Conservation (phyloP, 23 tunicate genomes). For the Ciona savignyi region DNA sequence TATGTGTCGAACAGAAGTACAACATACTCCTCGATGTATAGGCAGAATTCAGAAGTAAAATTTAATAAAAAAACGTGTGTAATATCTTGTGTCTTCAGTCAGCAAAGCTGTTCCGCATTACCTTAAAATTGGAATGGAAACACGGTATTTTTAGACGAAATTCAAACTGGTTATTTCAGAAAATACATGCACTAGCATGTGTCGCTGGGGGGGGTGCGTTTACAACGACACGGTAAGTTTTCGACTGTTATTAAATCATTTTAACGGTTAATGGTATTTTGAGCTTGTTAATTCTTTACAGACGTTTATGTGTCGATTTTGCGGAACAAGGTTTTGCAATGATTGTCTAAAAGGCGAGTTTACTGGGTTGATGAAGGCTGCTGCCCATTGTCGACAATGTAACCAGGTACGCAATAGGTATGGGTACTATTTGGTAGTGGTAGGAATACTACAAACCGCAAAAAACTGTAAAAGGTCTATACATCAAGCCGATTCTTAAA, state of each 20-base stretch:
- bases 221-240: slow-evolving; percentile 84
- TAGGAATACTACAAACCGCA: no score
- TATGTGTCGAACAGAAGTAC: not conserved
- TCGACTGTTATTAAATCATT: not conserved
- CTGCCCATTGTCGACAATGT: slow-evolving; percentile 64
- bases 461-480: no score
- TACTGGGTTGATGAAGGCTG: slow-evolving; percentile 63
- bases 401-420: slow-evolving; percentile 46
- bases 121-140: not conserved
- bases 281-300: no score
- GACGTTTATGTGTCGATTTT: slow-evolving; percentile 79
- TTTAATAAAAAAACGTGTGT: no score
- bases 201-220: slow-evolving; percentile 97
- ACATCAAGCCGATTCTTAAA: no score
- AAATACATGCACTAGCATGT: no score
- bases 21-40: not conserved
- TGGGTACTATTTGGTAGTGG: no score
- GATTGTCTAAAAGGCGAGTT: slow-evolving; percentile 89
- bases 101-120: not conserved
- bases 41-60: no score
- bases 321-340: slow-evolving; percentile 85
- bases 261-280: no score
- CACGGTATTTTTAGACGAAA: not conserved
- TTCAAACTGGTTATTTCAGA: not conserved
- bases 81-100: no score